Conservation (phyloP, 2,888 invertebrate genomes). For the Andrena praecox region DNA sequence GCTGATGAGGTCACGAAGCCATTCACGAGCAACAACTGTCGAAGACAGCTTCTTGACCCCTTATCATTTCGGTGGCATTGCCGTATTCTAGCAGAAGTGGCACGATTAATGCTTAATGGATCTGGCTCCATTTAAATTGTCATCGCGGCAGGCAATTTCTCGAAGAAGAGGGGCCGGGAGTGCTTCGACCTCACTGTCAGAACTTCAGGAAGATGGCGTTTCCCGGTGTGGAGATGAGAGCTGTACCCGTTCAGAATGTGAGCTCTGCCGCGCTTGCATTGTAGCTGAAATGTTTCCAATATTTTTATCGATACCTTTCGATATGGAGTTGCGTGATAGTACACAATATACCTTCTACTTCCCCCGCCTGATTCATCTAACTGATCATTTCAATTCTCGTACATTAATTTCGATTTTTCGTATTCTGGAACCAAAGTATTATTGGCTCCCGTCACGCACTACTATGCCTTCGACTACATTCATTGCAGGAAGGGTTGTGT, state of each 20-base stretch:
- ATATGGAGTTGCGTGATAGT: background rate
- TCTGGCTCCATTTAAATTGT: conserved; percentile 58
- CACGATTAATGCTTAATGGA: conserved; percentile 59
- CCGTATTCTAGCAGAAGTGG: conserved; percentile 40
- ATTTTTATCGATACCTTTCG: conserved; percentile 51
- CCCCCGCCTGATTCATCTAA: background rate
- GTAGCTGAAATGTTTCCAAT: conserved; percentile 66
- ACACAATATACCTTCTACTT: background rate
- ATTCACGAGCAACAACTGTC: conserved; percentile 26
- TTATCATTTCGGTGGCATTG: conserved; percentile 31
- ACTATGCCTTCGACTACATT: too few relatives aligned
- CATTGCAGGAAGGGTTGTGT: too few relatives aligned
- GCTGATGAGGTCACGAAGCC: background rate
- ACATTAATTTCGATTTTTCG: background rate
- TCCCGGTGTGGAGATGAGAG: conserved; percentile 17
- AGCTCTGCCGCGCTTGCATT: conserved; percentile 57
- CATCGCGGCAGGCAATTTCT: conserved; percentile 60
- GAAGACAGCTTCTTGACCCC: conserved; percentile 22
- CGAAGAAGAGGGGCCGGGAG: conserved; percentile 28
- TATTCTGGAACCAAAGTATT: too few relatives aligned
- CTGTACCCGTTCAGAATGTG: conserved; percentile 33
- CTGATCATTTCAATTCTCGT: background rate
- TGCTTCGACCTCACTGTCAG: conserved; percentile 36
- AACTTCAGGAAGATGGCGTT: conserved; percentile 35
- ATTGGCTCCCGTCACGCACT: too few relatives aligned